These are phyloP conservation scores for Carduelis carduelis DNA, from an alignment of 2,797 vertebrate genomes.

Conservation along the genomic window DNA sequence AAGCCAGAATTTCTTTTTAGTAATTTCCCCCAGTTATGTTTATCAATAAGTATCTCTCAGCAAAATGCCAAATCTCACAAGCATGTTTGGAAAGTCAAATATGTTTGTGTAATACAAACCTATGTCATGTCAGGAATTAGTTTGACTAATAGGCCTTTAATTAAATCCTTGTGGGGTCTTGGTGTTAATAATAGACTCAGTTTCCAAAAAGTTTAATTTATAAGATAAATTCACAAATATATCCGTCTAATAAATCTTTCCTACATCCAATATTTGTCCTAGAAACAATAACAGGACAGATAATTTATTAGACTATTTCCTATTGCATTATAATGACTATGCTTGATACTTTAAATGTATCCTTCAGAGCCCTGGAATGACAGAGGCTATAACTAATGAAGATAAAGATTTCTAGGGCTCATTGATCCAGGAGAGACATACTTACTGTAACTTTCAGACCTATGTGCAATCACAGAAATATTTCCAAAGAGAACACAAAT, in stretches of 20 bases:
- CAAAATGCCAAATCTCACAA: constrained; percentile 70
- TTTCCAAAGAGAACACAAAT: constrained; percentile 54
- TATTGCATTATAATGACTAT: constrained; percentile 38
- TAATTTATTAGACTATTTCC: constrained; percentile 61
- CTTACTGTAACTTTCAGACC: constrained; percentile 36
- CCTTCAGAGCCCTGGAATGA: constrained; percentile 11
- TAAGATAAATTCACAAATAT: constrained; percentile 75
- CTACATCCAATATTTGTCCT: constrained; percentile 37
- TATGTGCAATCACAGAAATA: constrained; percentile 46
- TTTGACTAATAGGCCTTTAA: constrained; percentile 81
- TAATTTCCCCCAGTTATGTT: constrained; percentile 68
- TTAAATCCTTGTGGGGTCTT: constrained; percentile 80
- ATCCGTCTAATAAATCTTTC: constrained; percentile 64
- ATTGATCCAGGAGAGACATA: constrained; percentile 40
- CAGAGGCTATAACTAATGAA: constrained; percentile 36
- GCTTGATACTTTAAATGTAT: background rate
- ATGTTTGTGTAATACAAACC: constrained; percentile 78
- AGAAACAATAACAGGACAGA: constrained; percentile 54
- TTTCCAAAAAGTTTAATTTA: constrained; percentile 73
- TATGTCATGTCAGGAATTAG: constrained; percentile 79
- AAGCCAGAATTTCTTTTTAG: constrained; percentile 66
- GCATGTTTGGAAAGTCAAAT: constrained; percentile 76
- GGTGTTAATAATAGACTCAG: constrained; percentile 65
- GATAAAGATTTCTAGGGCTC: constrained; percentile 26
- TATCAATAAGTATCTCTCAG: constrained; percentile 76